A percentile compares a stretch with the other conserved stretches of the same genome.
Conservation (phyloP, 2,797 vertebrate genomes). For the Amblyopsis hoosieri region DNA sequence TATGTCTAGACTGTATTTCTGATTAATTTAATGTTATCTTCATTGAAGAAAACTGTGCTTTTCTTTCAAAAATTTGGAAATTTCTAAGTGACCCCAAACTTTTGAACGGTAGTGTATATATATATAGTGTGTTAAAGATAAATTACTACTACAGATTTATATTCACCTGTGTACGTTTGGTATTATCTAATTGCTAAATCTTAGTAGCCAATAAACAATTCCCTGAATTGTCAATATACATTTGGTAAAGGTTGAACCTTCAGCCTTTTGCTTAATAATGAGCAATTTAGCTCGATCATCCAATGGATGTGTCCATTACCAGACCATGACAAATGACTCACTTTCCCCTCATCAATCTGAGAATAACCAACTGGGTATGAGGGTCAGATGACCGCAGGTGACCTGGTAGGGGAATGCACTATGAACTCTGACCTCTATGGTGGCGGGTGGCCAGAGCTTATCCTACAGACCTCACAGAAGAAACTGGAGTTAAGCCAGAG, state of each 20-base stretch:
- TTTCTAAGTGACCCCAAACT: too few relatives aligned
- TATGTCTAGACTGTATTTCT: too few relatives aligned
- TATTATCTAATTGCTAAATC: too few relatives aligned
- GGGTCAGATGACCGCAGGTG: slow-evolving; percentile 45
- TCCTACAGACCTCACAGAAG: slow-evolving; percentile 50
- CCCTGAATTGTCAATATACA: slow-evolving; percentile 11
- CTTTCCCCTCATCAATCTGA: slow-evolving; percentile 45
- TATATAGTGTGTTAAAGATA: too few relatives aligned
- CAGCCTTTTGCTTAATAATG: slow-evolving; percentile 38
- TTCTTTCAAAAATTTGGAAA: too few relatives aligned
- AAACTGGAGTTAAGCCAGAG: slow-evolving; percentile 15
- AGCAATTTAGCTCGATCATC: slow-evolving; percentile 45
- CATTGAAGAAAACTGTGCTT: too few relatives aligned
- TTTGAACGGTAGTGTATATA: too few relatives aligned
- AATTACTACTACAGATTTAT: too few relatives aligned
- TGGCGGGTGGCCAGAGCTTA: slow-evolving; percentile 37
- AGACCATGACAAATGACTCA: slow-evolving; percentile 44
- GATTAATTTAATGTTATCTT: too few relatives aligned
- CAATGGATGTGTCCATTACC: slow-evolving; percentile 51
- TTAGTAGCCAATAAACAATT: not conserved
- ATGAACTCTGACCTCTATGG: slow-evolving; percentile 64
- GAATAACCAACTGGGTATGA: slow-evolving; percentile 45
- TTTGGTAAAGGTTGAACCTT: slow-evolving; percentile 8
- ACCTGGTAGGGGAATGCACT: slow-evolving; percentile 54
- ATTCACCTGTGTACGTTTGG: too few relatives aligned